phyloP scores from a whole-genome alignment of 2,888 invertebrate genomes.

The Salpingus planirostris region DNA sequence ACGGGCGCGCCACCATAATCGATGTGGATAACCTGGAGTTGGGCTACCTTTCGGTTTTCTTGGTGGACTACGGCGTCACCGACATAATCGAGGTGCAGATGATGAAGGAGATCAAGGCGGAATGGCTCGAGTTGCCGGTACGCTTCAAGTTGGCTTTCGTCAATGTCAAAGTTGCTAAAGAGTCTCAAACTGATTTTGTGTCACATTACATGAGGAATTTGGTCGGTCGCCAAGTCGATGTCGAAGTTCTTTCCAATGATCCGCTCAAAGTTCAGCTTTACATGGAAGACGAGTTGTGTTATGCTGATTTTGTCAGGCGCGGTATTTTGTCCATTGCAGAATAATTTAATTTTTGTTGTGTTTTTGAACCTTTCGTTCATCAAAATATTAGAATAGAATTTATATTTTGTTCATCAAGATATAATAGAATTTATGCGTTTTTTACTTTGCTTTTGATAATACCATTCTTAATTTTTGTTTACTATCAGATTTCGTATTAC shows the following conservation, averaged over 20 bases:
- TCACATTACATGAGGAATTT: conserved; percentile 19
- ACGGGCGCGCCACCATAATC: conserved; percentile 64
- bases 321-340: conserved; percentile 1
- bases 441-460: too few species aligned
- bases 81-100: conserved; percentile 45
- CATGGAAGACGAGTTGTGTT: conserved; percentile 22
- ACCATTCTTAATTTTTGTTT: too few species aligned
- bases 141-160: conserved; percentile 46
- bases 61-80: conserved; percentile 67
- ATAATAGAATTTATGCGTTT: too few species aligned
- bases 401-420: too few species aligned
- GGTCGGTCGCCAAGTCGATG: conserved; percentile 17
- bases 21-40: conserved; percentile 40
- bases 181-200: conserved; percentile 7
- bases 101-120: conserved; percentile 44
- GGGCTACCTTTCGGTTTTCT: conserved; percentile 50
- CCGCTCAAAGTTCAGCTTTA: conserved; percentile 28
- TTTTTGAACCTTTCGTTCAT: not conserved
- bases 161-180: conserved; percentile 24
- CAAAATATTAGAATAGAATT: too few species aligned
- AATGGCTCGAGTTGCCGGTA: conserved; percentile 47
- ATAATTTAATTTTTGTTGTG: not conserved
- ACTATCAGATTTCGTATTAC: too few species aligned
- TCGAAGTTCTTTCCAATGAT: conserved; percentile 20
- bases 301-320: conserved; percentile 25